Evolutionary conservation across 2,113 vertebrate genomes (phyloP).

Genomic region (Paratilapia polleni): DNA sequence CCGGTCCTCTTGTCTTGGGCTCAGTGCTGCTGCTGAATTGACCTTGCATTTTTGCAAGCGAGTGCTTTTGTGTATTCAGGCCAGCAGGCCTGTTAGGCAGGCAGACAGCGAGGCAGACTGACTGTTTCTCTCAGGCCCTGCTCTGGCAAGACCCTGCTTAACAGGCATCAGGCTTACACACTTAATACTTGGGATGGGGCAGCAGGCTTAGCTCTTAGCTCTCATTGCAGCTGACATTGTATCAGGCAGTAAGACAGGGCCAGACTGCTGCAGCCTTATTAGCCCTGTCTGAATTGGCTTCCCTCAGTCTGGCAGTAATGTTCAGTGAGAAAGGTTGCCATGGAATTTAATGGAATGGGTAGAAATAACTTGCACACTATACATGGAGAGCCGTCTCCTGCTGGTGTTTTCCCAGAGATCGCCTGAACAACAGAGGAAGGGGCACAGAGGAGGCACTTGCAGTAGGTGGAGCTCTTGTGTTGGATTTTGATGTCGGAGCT

Average conservation of each 20-base stretch:
- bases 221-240: conserved; percentile 57
- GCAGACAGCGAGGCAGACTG: conserved; percentile 58
- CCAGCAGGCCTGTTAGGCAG: conserved; percentile 56
- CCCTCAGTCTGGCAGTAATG: conserved; percentile 33
- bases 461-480: conserved; percentile 86
- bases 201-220: conserved; percentile 54
- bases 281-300: conserved; percentile 42
- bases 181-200: conserved; percentile 56
- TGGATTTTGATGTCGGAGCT: conserved; percentile 70
- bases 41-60: conserved; percentile 71
- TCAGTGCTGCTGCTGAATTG: conserved; percentile 55
- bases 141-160: conserved; percentile 67
- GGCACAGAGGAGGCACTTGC: conserved; percentile 65
- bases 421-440: conserved; percentile 50
- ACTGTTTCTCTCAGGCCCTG: conserved; percentile 51
- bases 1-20: conserved; percentile 52
- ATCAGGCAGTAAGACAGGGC: conserved; percentile 51
- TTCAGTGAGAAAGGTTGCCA: conserved; percentile 37
- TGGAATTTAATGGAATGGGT: conserved; percentile 46
- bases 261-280: conserved; percentile 58
- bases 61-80: conserved; percentile 64
- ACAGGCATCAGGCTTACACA: conserved; percentile 66
- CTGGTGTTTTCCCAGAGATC: conserved; percentile 41
- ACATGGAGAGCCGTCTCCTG: conserved; percentile 6
- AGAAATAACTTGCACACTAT: conserved; percentile 1